phyloP scores from a whole-genome alignment of 2,113 vertebrate genomes.

The Amblyopsis rosae region DNA sequence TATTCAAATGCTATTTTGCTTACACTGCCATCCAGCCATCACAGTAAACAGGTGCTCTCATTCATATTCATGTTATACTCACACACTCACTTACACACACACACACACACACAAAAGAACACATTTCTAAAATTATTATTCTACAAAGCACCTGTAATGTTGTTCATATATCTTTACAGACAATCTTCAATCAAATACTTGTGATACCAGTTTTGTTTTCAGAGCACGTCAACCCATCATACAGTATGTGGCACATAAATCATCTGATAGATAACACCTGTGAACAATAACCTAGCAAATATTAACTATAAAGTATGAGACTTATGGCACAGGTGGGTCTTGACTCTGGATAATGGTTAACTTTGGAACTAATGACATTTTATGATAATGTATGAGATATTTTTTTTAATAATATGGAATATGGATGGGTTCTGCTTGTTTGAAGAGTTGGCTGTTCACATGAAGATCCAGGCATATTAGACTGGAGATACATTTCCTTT shows the following conservation, averaged over 20 bases:
- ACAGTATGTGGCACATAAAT: neutral
- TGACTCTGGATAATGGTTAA: conserved; percentile 9
- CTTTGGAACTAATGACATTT: conserved; percentile 24
- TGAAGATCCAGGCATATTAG: neutral
- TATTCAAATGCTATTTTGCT: conserved; percentile 29
- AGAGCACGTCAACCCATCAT: neutral
- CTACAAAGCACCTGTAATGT: neutral
- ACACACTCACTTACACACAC: neutral
- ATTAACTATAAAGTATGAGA: conserved; percentile 48
- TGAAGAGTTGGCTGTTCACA: neutral
- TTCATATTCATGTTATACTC: neutral
- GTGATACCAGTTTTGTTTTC: conserved; percentile 5
- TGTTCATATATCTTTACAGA: conserved; percentile 9
- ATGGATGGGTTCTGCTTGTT: neutral
- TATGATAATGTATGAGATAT: conserved; percentile 18
- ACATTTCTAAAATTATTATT: conserved; percentile 13
- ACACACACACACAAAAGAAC: conserved; percentile 28
- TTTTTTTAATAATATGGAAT: neutral
- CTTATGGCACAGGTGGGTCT: neutral
- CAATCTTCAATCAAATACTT: conserved; percentile 7
- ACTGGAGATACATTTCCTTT: too few species aligned
- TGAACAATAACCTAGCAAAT: conserved; percentile 66
- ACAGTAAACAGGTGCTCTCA: neutral
- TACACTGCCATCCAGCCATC: neutral
- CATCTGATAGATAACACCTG: conserved; percentile 39